Conservation (phyloP, 2,797 vertebrate species). For the Borostomias antarcticus region DNA sequence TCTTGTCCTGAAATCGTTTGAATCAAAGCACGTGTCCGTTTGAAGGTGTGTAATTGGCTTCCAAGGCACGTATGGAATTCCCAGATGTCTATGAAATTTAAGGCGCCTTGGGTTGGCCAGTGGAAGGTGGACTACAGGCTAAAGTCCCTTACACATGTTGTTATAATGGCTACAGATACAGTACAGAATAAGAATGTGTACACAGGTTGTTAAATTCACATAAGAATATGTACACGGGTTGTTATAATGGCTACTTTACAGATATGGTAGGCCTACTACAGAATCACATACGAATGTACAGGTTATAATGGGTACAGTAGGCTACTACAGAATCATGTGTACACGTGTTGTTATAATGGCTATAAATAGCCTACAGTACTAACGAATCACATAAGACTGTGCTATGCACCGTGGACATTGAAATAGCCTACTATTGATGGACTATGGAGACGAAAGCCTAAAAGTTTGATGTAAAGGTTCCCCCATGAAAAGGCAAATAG, state of each 20-base stretch:
- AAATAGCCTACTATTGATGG: too few species aligned
- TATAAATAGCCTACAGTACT: too few species aligned
- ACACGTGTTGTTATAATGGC: too few species aligned
- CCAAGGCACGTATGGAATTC: slow-evolving; percentile 95
- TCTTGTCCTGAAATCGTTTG: slow-evolving; percentile 72
- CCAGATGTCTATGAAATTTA: slow-evolving; percentile 97
- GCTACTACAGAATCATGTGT: too few species aligned
- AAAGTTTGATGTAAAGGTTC: neutral
- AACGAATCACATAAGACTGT: too few species aligned
- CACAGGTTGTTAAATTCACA: slow-evolving; percentile 8
- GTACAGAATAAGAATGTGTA: slow-evolving; percentile 24
- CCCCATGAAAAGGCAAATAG: neutral
- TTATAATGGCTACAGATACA: slow-evolving; percentile 51
- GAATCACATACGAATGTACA: neutral
- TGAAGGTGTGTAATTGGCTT: slow-evolving; percentile 98
- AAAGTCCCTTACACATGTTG: slow-evolving; percentile 71
- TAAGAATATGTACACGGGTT: slow-evolving; percentile 8
- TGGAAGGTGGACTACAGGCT: slow-evolving; percentile 83
- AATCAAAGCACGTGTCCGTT: slow-evolving; percentile 87
- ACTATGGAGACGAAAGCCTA: neutral
- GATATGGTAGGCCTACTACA: too few species aligned
- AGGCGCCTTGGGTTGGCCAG: slow-evolving; percentile 84
- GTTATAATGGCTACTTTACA: neutral
- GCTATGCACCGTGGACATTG: too few species aligned
- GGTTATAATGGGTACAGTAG: neutral